Evolutionary conservation across 2,113 vertebrate genomes (phyloP), one percentile per base, ranked within the genome.

Genomic region (Columba livia): DNA sequence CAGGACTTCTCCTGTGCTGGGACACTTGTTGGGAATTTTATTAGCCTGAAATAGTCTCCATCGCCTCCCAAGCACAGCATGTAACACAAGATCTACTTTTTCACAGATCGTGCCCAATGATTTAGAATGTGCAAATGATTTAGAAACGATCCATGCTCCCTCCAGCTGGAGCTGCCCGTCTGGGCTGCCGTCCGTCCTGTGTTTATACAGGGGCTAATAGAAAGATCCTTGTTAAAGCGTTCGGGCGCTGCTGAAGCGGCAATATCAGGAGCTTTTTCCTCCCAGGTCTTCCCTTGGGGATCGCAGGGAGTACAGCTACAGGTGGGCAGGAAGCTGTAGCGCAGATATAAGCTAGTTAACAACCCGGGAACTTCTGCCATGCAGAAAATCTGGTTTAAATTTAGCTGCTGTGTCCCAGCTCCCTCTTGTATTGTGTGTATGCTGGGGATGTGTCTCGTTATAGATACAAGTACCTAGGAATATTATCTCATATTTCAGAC

Each of bases 61-160:
- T 4, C 50, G 28, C 83, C 78, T 87, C 87, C 86, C 66, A 57
- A 72, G 57, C 4, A 5, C 73, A 31, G 70, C 2, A 16, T 31
- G 31, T 71, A 87, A 92, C 80, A 92, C 93, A 93, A 84, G 93
- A 91, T 57, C 65, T 83, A 74, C 94, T 96, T 92, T 94, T 50
- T 75, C 0, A 0, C 65, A 75, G 73, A 72, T 74, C 5, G 1
- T 44, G 73, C 32, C 48, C 4, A 0, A 6, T 94, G 94, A 95
- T 85, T 96, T 94, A 91, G 92, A 88, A 87, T 0, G 44, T 85
- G 81, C 31, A 69, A 89, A 50, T 51, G 81, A 91, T 89, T 95
- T 67, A 67, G 44, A 84, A 90, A 53, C 0, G 32, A 89, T 71
- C 69, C 0, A 3, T 67, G 69, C 61, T 80, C 71, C 74, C 80